phyloP scores from a whole-genome alignment of 2,797 vertebrate genomes.

The Manis javanica region DNA sequence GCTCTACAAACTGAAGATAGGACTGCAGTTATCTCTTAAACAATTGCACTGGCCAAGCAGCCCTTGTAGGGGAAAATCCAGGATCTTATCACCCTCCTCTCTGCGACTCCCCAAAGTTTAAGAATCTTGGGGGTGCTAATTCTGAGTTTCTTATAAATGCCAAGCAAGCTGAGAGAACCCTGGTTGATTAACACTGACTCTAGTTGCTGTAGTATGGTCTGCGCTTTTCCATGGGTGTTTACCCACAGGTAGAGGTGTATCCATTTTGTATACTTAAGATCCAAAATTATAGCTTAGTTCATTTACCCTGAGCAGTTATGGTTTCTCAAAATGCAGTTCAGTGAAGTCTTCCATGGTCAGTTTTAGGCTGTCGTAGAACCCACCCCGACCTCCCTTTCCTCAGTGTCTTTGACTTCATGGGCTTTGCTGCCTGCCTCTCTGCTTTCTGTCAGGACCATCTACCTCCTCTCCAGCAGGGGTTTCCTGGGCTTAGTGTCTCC shows the following conservation, averaged over 20 bases:
- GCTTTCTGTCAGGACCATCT: neutral
- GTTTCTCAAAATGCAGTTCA: neutral
- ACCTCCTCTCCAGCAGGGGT: neutral
- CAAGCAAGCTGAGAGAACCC: neutral
- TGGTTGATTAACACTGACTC: neutral
- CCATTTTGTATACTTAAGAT: neutral
- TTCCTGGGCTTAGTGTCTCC: neutral
- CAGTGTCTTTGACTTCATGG: neutral
- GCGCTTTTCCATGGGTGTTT: neutral
- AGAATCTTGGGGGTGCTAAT: neutral
- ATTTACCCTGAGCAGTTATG: neutral
- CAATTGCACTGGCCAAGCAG: neutral
- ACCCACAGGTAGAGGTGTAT: neutral
- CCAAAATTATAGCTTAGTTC: neutral
- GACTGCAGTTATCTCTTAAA: neutral
- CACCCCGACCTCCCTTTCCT: neutral
- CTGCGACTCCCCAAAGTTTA: neutral
- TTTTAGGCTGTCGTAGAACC: neutral
- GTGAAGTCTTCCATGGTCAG: neutral
- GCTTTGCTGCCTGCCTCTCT: neutral
- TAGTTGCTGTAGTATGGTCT: neutral
- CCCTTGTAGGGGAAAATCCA: neutral
- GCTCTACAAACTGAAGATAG: neutral
- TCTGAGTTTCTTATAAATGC: neutral
- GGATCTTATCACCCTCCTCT: neutral